phyloP scores from a whole-genome alignment of 2,888 invertebrate species.

The Melanophora roralis region DNA sequence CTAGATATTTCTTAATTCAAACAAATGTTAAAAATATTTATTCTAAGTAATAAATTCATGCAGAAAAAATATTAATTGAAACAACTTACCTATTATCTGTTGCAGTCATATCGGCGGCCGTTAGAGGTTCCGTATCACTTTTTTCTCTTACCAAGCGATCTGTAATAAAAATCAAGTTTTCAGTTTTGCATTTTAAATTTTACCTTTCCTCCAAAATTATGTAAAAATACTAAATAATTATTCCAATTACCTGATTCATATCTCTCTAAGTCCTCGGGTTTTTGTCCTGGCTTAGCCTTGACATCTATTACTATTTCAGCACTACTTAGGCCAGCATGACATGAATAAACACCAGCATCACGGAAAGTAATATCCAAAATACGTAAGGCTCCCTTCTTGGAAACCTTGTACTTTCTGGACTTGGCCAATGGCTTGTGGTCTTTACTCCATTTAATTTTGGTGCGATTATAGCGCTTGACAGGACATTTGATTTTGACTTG shows the following conservation, averaged over 20 bases:
- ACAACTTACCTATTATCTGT: conserved; percentile 73
- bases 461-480: conserved; percentile 87
- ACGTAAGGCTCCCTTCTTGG: conserved; percentile 92
- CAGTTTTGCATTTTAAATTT: no score
- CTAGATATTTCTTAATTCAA: no score
- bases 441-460: conserved; percentile 93
- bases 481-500: conserved; percentile 96
- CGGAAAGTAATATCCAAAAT: conserved; percentile 88
- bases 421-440: conserved; percentile 87
- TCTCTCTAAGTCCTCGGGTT: conserved; percentile 86
- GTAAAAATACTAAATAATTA: not conserved
- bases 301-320: conserved; percentile 89
- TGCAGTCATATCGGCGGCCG: conserved; percentile 76
- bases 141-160: conserved; percentile 75
- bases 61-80: not conserved
- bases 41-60: no score
- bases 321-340: conserved; percentile 88
- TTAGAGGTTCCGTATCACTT: conserved; percentile 75
- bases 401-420: conserved; percentile 90
- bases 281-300: conserved; percentile 88
- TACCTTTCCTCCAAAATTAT: not conserved
- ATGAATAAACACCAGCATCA: conserved; percentile 91
- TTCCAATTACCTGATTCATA: conserved; percentile 75
- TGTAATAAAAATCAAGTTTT: conserved; percentile 45
- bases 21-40: no score